Base-by-base conservation (phyloP, 2,797 vertebrate genomes). In the Graptemys geographica region DNA sequence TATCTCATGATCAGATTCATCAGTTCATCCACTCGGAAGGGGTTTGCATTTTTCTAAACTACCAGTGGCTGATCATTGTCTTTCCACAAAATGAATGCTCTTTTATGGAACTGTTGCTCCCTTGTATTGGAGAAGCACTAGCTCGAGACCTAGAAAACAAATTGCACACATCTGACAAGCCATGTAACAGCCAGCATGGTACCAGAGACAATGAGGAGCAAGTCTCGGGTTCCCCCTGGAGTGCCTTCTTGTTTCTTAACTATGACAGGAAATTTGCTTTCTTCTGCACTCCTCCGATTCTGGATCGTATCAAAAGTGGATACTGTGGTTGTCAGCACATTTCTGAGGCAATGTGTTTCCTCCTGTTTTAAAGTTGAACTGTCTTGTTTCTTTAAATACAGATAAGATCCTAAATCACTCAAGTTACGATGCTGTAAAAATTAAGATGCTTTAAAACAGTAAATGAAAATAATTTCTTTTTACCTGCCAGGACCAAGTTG, bases 61-160 rank as follows among this genome's bases (percentile, higher is more conserved):
- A 12, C 41, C n/a, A 57, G n/a, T 37, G n/a, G 49, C 53, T 78
- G 83, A 81, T 78, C 37, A 5, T 13, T 37, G 44, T 5, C 2
- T 18, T 1, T 0, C 0, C 25, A 52, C 51, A 83, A 55, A n/a
- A 1, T 41, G 47, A 1, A 0, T 44, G 82, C 44, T 69, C n/a
- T 6, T 49, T 1, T 49, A 78, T 16, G 27, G 11, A 7, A 44
- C 86, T 78, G n/a, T 87, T 52, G 7, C 33, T 79, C 2, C 76
- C 10, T 81, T 41, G 0, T 11, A 11, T 52, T 28, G 18, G 74
- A 41, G 83, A 81, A 89, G 33, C 37, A 53, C 27, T 57, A 82
- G 52, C 3, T 79, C 8, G 4, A 88, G 41, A 62, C 2, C 13
- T 59, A 90, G 72, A 52, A 33, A 87, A 44, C 7, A 28, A 57